These are phyloP conservation scores for Pentamera pediparva DNA, from an alignment of 53 echinoderm and acorn worm genomes.

Conservation along the genomic window DNA sequence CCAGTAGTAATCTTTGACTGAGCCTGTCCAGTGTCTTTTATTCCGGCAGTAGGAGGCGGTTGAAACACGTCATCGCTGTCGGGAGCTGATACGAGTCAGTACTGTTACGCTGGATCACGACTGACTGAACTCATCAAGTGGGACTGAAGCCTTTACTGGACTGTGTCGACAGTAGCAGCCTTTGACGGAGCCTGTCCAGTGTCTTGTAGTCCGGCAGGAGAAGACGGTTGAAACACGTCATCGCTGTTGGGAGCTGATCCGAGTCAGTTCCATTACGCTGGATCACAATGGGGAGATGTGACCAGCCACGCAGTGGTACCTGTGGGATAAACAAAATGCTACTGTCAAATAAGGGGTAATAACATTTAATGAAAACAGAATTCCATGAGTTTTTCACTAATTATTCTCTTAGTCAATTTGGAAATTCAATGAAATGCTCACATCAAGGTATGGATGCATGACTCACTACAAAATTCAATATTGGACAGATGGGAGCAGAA, in stretches of 20 bases:
- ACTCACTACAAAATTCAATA: too few species aligned
- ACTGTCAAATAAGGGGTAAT: too few species aligned
- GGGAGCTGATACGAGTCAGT: slow-evolving; percentile 85
- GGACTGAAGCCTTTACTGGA: slow-evolving; percentile 90
- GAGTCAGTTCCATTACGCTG: slow-evolving; percentile 91
- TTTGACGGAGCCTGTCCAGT: slow-evolving; percentile 45
- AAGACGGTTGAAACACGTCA: slow-evolving; percentile 96
- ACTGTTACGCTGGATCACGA: slow-evolving; percentile 88
- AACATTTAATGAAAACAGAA: too few species aligned
- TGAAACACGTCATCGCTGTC: slow-evolving; percentile 98
- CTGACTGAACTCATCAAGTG: slow-evolving; percentile 61
- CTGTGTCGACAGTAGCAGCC: slow-evolving; percentile 69
- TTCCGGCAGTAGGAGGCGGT: slow-evolving; percentile 76
- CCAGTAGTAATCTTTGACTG: slow-evolving; percentile 56
- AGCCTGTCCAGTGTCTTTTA: slow-evolving; percentile 57
- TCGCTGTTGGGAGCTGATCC: slow-evolving; percentile 88
- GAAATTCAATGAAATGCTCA: too few species aligned
- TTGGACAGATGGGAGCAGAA: too few species aligned
- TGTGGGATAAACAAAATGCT: slow-evolving; percentile 6
- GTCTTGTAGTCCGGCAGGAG: slow-evolving; percentile 75
- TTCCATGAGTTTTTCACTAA: too few species aligned
- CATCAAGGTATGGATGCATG: too few species aligned
- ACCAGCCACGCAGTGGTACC: slow-evolving; percentile 87
- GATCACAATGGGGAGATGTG: slow-evolving; percentile 87
- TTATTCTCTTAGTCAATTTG: too few species aligned